Conservation (phyloP, 2,113 vertebrate species). For the Xyrauchen texanus region DNA sequence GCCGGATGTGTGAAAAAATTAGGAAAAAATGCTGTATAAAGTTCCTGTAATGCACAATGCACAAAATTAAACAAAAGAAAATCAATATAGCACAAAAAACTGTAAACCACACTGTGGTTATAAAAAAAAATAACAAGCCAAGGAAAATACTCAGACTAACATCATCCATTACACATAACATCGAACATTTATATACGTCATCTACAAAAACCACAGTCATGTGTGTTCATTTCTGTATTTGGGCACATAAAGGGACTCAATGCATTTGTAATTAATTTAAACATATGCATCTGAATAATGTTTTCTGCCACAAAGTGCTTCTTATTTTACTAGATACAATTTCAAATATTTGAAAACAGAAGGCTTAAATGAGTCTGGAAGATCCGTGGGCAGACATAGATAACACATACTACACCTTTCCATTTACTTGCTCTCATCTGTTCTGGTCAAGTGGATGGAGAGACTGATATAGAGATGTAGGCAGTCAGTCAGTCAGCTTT, state of each 20-base stretch:
- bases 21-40: too few relatives aligned
- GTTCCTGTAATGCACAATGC: neutral
- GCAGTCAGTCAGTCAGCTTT: constrained; percentile 22
- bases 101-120: neutral
- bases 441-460: neutral
- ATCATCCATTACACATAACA: constrained; percentile 44
- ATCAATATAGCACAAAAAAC: constrained; percentile 1
- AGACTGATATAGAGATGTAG: constrained; percentile 25
- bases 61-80: constrained; percentile 8
- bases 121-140: constrained; percentile 24
- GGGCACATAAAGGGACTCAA: neutral
- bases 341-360: neutral
- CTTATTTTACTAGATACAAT: neutral
- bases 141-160: constrained; percentile 28
- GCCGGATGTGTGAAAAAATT: too few relatives aligned
- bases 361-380: neutral
- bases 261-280: neutral
- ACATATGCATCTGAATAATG: neutral
- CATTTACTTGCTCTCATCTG: neutral
- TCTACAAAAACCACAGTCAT: constrained; percentile 19
- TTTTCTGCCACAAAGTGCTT: neutral
- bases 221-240: constrained; percentile 14
- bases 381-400: neutral
- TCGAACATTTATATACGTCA: constrained; percentile 31
- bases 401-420: constrained; percentile 9